Evolutionary conservation across 1,140 invertebrate species (phyloP), one percentile per base, ranked within the genome.

Genomic region (Drosophila murphyi): DNA sequence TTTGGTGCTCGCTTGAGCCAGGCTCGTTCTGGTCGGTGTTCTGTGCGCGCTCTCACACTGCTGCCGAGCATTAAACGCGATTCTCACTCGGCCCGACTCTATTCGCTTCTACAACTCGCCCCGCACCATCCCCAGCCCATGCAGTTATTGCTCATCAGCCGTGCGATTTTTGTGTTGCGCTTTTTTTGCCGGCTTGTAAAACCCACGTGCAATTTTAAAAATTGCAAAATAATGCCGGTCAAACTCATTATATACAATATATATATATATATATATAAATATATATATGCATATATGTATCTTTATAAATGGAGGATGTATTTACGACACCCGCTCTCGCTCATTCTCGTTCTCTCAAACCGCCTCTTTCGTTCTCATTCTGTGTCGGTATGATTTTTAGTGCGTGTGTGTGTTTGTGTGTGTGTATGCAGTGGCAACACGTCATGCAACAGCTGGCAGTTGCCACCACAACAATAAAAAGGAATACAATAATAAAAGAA

Each of bases 161-260:
- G 65, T 52, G 48, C 60, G 35, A 34, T 73, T 74, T 61, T 62
- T 39, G 35, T 73, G 31, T 69, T 80, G 78, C 29, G 12, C 32
- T 43, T 63, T 72, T 85, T 85, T 72, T 75, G 55, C 67, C 63
- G 78, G 78, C 78, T 54, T 81, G 82, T 74, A 76, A 81, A 85
- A 86, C 86, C 78, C 82, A 86, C 78, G 82, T 68, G 71, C 55
- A 78, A 81, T 81, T 86, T 65, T 87, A 76, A 65, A 82, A 82
- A 87, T 87, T 73, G 82, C 75, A 76, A 73, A 86, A 87, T 87
- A 79, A 87, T 86, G 82, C 78, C 78, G 72, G 76, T 81, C 82
- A 86, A 81, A 81, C 78, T 86, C 82, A 86, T 79, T 81, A 79
- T 78, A 72, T 45, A 59, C 72, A 67, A 72, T 45, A 59, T 76